Conservation (phyloP, 2,888 invertebrate genomes). For the Cheilosia grossa region DNA sequence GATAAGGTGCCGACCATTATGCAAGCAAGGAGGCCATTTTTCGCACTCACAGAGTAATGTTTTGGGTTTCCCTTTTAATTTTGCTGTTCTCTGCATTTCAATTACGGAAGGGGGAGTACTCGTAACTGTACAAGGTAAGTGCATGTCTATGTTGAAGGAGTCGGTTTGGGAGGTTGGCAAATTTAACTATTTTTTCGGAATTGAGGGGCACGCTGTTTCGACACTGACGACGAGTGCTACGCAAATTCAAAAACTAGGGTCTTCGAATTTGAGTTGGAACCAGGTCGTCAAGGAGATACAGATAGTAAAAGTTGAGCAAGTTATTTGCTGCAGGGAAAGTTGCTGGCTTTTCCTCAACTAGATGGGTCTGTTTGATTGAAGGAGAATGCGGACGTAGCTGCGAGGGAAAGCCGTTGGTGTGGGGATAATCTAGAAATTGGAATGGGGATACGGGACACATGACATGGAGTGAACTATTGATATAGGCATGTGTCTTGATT, state of each 20-base stretch:
- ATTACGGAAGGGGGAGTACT: conserved; percentile 1
- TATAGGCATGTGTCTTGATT: neutral
- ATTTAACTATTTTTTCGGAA: conserved; percentile 55
- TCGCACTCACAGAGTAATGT: neutral
- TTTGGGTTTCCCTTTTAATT: conserved; percentile 1
- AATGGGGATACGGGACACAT: neutral
- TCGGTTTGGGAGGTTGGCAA: conserved; percentile 27
- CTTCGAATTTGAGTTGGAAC: conserved; percentile 12
- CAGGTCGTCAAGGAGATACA: conserved; percentile 22
- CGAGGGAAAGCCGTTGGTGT: neutral
- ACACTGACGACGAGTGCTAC: neutral
- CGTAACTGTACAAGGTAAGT: conserved; percentile 1
- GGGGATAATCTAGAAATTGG: neutral
- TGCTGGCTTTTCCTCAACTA: conserved; percentile 4
- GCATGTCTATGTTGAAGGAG: conserved; percentile 9
- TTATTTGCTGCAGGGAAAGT: conserved; percentile 34
- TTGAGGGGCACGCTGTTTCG: neutral
- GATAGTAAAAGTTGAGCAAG: conserved; percentile 24
- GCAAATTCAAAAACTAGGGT: conserved; percentile 27
- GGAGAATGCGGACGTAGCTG: neutral
- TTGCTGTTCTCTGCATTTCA: conserved; percentile 30
- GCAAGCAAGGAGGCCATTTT: neutral
- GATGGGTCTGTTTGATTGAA: neutral
- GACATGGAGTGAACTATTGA: conserved; percentile 1
- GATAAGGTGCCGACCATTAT: conserved; percentile 9